These are phyloP conservation scores for Odobenus rosmarus DNA, from an alignment of 2,113 vertebrate genomes.

Conservation along the genomic window DNA sequence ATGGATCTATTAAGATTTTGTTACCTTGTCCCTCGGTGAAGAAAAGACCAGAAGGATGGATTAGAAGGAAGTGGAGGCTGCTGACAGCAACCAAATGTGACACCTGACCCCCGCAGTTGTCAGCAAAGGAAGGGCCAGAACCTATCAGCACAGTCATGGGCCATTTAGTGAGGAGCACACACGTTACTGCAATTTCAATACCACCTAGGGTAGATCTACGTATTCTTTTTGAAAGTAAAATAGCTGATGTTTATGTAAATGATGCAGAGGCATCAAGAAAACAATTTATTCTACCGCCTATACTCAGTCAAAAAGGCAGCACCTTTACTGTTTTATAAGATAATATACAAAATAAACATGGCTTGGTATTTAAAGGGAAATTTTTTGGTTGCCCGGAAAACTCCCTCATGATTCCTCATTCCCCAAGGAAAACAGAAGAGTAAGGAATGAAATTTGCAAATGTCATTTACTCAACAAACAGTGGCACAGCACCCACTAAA, in stretches of 20 bases:
- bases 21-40: background rate
- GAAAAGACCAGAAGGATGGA: background rate
- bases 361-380: background rate
- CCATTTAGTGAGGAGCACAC: background rate
- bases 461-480: background rate
- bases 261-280: slow-evolving; percentile 11
- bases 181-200: background rate
- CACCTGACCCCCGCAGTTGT: background rate
- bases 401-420: background rate
- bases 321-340: background rate
- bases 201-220: background rate
- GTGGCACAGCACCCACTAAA: accelerated
- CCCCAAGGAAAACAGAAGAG: background rate
- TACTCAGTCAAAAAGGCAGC: background rate
- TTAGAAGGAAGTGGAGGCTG: background rate
- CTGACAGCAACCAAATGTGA: background rate
- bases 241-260: background rate
- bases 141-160: too few relatives aligned
- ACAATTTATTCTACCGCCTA: background rate
- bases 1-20: background rate
- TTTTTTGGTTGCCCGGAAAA: background rate
- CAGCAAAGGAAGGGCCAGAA: background rate
- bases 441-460: background rate
- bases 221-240: slow-evolving; percentile 11
- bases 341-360: background rate